Conservation (phyloP, 2,888 invertebrate genomes). For the Tetragonisca angustula region DNA sequence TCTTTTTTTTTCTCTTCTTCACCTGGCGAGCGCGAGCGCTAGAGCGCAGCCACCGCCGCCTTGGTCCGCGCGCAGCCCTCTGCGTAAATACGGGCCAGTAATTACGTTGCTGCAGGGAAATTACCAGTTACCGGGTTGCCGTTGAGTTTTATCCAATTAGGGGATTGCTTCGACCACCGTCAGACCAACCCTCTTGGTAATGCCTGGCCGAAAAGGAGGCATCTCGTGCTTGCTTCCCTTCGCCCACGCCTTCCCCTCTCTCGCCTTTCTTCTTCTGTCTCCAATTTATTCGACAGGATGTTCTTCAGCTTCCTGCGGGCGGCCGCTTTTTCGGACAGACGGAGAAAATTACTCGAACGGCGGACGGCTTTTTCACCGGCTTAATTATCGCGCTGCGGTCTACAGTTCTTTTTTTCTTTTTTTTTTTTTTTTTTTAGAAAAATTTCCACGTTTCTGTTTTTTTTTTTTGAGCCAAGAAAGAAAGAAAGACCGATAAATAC, state of each 20-base stretch:
- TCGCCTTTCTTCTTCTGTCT: slow-evolving; percentile 27
- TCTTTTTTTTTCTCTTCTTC: slow-evolving; percentile 50
- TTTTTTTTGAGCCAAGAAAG: neutral
- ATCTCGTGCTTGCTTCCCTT: slow-evolving; percentile 19
- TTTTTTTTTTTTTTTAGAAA: neutral
- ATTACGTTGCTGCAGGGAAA: slow-evolving; percentile 77
- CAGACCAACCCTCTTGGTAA: slow-evolving; percentile 39
- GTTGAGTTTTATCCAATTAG: slow-evolving; percentile 76
- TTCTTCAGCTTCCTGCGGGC: slow-evolving; percentile 12
- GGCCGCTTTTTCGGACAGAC: neutral
- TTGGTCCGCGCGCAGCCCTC: slow-evolving; percentile 64
- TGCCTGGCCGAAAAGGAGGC: slow-evolving; percentile 40
- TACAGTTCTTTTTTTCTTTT: neutral
- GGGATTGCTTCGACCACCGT: slow-evolving; percentile 67
- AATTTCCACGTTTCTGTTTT: neutral
- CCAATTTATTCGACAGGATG: slow-evolving; percentile 41
- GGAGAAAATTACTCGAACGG: slow-evolving; percentile 1
- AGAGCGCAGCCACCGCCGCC: slow-evolving; percentile 27
- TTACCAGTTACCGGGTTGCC: slow-evolving; percentile 75
- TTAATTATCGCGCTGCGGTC: slow-evolving; percentile 12
- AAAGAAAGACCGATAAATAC: neutral
- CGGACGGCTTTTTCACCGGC: slow-evolving; percentile 3
- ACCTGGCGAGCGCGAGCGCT: slow-evolving; percentile 31
- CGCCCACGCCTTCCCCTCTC: neutral
- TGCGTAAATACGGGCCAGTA: slow-evolving; percentile 77